These are phyloP conservation scores for Polypterus senegalus DNA, from an alignment of 2,113 vertebrate species.

Conservation along the genomic window DNA sequence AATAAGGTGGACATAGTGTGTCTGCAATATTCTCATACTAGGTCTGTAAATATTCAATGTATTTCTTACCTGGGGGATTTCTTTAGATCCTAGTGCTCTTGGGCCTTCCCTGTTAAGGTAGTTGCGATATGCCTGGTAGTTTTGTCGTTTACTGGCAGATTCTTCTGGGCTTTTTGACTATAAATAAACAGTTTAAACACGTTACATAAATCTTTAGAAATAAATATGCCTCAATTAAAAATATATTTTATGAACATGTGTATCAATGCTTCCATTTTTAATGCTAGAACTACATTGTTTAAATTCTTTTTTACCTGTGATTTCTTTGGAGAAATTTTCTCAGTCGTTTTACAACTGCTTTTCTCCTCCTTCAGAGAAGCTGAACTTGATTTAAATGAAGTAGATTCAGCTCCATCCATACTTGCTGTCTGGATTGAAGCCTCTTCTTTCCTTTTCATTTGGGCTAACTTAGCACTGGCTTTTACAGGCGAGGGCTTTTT, in stretches of 20 bases:
- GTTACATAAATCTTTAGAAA: too few relatives aligned
- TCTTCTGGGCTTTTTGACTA: slow-evolving; percentile 75
- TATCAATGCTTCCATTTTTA: too few relatives aligned
- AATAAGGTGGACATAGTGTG: neutral
- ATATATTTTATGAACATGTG: too few relatives aligned
- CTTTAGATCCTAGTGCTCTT: slow-evolving; percentile 86
- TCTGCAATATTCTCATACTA: too few relatives aligned
- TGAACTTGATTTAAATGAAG: slow-evolving; percentile 38
- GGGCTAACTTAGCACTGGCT: slow-evolving; percentile 59
- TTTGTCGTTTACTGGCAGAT: slow-evolving; percentile 71
- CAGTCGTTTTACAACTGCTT: slow-evolving; percentile 39
- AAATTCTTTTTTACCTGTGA: slow-evolving; percentile 50
- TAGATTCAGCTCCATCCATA: slow-evolving; percentile 16
- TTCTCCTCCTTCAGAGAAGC: slow-evolving; percentile 38
- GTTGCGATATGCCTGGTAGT: slow-evolving; percentile 74
- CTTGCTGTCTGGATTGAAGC: slow-evolving; percentile 4
- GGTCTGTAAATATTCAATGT: too few relatives aligned
- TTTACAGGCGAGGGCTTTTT: slow-evolving; percentile 32
- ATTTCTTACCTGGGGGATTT: slow-evolving; percentile 68
- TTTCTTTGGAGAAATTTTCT: slow-evolving; percentile 69
- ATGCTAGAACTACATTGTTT: too few relatives aligned
- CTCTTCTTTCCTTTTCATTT: slow-evolving; percentile 60
- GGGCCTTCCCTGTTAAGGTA: slow-evolving; percentile 90
- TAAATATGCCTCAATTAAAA: too few relatives aligned
- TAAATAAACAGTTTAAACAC: slow-evolving; percentile 15